phyloP scores from a whole-genome alignment of 2,888 invertebrate genomes.

The Galeopsomyia nigrocyanea region DNA sequence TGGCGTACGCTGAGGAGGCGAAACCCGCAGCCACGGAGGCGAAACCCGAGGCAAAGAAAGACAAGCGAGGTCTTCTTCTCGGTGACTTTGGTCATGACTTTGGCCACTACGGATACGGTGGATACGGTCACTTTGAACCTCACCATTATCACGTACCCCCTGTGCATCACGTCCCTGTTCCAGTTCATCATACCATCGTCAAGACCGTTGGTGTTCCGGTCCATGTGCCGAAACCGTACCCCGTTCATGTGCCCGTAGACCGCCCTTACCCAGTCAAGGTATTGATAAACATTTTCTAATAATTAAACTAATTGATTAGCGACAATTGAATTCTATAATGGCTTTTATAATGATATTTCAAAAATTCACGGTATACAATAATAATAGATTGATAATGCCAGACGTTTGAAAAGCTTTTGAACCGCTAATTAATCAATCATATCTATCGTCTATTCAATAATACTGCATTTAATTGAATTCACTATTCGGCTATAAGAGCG shows the following conservation, averaged over 20 bases:
- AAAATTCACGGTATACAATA: too few relatives aligned
- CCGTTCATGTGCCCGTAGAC: slow-evolving; percentile 71
- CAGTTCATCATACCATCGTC: slow-evolving; percentile 62
- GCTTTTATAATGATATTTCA: too few relatives aligned
- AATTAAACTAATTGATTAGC: too few relatives aligned
- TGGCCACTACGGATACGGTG: slow-evolving; percentile 46
- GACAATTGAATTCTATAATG: too few relatives aligned
- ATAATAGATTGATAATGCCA: too few relatives aligned
- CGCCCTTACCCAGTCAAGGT: slow-evolving; percentile 70
- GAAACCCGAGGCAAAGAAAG: slow-evolving; percentile 51
- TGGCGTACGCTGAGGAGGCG: slow-evolving; percentile 63
- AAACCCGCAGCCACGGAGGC: slow-evolving; percentile 49
- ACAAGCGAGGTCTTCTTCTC: slow-evolving; percentile 68
- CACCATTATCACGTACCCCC: slow-evolving; percentile 48
- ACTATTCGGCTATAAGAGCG: too few relatives aligned
- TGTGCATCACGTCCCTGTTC: slow-evolving; percentile 57
- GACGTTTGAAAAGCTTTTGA: too few relatives aligned
- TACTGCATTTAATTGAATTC: too few relatives aligned
- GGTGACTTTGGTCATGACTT: slow-evolving; percentile 54
- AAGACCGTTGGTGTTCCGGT: slow-evolving; percentile 70
- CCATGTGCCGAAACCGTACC: slow-evolving; percentile 69
- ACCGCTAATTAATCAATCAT: too few relatives aligned
- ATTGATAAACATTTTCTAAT: background rate
- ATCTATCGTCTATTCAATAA: too few relatives aligned
- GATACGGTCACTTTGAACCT: slow-evolving; percentile 31